Percentiles rank a stretch among this genome's conserved stretches.
Evolutionary conservation across 2,113 vertebrate genomes (phyloP).

Genomic region (Chlorodrepanis virens): DNA sequence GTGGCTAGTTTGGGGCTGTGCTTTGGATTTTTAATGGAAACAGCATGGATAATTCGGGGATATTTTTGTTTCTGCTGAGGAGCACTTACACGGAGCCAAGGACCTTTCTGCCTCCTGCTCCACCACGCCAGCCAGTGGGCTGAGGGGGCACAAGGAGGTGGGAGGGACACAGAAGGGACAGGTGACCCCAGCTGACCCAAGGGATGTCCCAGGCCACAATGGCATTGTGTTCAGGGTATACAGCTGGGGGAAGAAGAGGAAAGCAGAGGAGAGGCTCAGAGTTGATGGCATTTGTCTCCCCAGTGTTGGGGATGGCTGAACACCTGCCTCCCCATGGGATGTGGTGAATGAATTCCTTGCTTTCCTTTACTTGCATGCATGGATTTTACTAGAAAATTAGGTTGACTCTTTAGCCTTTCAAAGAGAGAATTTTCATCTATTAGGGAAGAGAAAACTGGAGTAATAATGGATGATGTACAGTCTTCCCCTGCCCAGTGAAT

Average conservation of each 20-base stretch:
- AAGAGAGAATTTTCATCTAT: not conserved
- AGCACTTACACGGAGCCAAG: not conserved
- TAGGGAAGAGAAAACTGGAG: not conserved
- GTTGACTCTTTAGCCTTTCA: not conserved
- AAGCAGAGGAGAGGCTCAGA: not conserved
- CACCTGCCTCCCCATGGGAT: no score
- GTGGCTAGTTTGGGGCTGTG: not conserved
- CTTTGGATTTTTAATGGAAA: not conserved
- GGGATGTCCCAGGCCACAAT: not conserved
- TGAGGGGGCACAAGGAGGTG: accelerated
- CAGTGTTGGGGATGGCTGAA: not conserved
- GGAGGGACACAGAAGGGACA: not conserved
- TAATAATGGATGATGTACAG: not conserved
- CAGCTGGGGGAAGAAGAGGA: not conserved
- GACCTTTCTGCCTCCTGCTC: not conserved
- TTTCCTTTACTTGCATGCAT: not conserved
- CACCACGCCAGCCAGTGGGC: accelerated
- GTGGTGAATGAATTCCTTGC: not conserved
- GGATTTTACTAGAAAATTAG: not conserved
- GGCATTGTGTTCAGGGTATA: not conserved
- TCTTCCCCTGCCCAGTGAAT: not conserved
- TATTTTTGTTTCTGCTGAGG: not conserved
- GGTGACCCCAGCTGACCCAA: not conserved
- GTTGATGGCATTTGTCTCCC: not conserved
- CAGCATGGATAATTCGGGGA: not conserved